Evolutionary conservation across 2,888 invertebrate genomes (phyloP).

Genomic region (Drosophila anomalipes): DNA sequence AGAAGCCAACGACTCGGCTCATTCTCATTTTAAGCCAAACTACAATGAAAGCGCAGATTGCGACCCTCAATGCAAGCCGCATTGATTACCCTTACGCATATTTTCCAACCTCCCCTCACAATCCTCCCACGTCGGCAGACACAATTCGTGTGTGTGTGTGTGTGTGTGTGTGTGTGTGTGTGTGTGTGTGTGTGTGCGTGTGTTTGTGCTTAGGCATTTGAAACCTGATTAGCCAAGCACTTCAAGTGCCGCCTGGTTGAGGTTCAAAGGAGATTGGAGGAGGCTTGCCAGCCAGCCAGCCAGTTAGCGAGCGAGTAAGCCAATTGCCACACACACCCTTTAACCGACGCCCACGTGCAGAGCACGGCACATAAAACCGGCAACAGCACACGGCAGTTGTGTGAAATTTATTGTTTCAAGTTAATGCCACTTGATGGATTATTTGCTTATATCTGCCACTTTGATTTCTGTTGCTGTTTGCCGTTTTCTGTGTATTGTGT

Average conservation of each 20-base stretch:
- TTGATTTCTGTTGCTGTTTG: conserved; percentile 49
- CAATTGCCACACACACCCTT: conserved; percentile 45
- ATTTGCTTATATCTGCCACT: conserved; percentile 71
- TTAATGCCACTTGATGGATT: conserved; percentile 83
- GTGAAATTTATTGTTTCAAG: conserved; percentile 81
- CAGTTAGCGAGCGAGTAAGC: conserved; percentile 37
- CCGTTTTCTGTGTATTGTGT: neutral
- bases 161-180: conserved; percentile 18
- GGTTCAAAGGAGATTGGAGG: conserved; percentile 2
- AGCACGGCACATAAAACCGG: neutral
- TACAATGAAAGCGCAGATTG: conserved; percentile 60
- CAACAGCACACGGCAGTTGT: conserved; percentile 43
- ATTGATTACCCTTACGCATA: conserved; percentile 63
- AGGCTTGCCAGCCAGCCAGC: conserved; percentile 5
- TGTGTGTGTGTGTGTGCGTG: conserved; percentile 24
- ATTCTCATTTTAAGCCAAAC: conserved; percentile 36
- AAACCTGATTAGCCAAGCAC: conserved; percentile 80
- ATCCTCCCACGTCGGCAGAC: neutral
- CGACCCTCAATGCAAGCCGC: conserved; percentile 46
- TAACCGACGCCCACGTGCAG: conserved; percentile 6
- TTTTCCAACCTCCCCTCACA: neutral
- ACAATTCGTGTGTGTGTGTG: conserved; percentile 12
- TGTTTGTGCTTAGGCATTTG: conserved; percentile 65
- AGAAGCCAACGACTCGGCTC: conserved; percentile 18
- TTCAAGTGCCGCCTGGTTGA: conserved; percentile 64